Evolutionary conservation across 2,797 vertebrate genomes (phyloP), one percentile per base, ranked within the genome.

Genomic region (Artibeus lituratus): DNA sequence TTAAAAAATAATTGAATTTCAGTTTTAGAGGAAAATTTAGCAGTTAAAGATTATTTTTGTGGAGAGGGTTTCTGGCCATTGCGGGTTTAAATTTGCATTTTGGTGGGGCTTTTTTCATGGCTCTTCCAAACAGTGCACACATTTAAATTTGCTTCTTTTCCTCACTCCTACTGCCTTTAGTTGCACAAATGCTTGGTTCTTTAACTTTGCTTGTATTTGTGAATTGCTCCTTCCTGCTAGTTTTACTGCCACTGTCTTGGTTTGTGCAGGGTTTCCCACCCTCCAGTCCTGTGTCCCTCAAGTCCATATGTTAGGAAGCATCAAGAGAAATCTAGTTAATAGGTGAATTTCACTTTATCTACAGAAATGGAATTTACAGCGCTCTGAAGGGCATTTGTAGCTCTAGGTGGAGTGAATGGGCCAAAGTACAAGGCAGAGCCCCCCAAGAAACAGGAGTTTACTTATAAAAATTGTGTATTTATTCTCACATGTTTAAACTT

Each of bases 1-100:
- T 96, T 96, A 96, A 97, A 97, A 97, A 97, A 95, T 96, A 97
- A 97, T 97, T 96, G 96, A 97, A 95, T 96, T 96, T 85, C 87
- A 53, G 69, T 92, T 96, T 96, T 90, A 80, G 87, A 91, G 95
- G 95, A 95, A 91, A 91, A 96, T 95, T 95, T 74, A 94, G 72
- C 90, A 91, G 73, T 95, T 95, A 95, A 94, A 72, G 90, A 87
- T 93, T 91, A 83, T 97, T 90, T 96, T 91, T 88, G 73, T 81
- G 37, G 55, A 91, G 47, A 49, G 29, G 49, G 39, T 26, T 91
- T 92, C 82, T 76, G 72, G 59, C 32, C 24, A 19, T 82, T 7
- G 51, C 59, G 21, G 86, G 10, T 80, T 96, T 95, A 81, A 78
- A 94, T 96, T 85, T 97, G 85, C 67, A 89, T 73, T 78, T 74